Evolutionary conservation across 2,888 invertebrate species (phyloP).

Genomic region (Phortica magna): DNA sequence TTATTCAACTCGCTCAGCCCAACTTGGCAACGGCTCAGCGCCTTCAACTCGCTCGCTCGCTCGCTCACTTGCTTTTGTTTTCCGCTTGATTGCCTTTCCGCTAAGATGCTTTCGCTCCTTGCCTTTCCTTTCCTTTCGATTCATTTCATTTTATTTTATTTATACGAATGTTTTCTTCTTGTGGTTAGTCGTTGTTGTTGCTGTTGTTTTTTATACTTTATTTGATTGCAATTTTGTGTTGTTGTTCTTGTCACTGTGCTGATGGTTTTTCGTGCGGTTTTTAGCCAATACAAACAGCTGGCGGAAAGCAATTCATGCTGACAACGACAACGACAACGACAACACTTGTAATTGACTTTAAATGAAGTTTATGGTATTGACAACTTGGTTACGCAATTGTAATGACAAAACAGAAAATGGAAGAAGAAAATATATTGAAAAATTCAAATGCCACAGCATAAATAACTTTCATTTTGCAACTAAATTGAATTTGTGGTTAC

Average conservation of each 20-base stretch:
- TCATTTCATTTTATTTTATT: background rate
- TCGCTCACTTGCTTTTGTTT: background rate
- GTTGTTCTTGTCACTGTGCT: background rate
- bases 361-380: conserved; percentile 21
- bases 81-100: conserved; percentile 5
- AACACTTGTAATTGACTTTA: conserved; percentile 16
- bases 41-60: background rate
- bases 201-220: background rate
- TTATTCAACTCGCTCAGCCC: no score
- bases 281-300: conserved; percentile 4
- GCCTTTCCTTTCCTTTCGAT: no score
- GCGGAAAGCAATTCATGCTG: conserved; percentile 1
- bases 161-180: background rate
- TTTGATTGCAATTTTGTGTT: background rate
- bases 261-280: conserved; percentile 6
- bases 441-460: background rate
- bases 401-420: background rate
- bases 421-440: background rate
- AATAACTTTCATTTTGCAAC: background rate
- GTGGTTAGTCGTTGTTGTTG: conserved; percentile 2
- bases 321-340: background rate
- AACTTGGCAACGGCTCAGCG: no score
- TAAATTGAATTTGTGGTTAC: background rate
- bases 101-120: background rate
- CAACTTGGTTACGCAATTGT: background rate